Evolutionary conservation across 35 echinoderm and acorn worm genomes (phyloP), one percentile per base, ranked within the genome.

Genomic region (Holothuria glaberrima): DNA sequence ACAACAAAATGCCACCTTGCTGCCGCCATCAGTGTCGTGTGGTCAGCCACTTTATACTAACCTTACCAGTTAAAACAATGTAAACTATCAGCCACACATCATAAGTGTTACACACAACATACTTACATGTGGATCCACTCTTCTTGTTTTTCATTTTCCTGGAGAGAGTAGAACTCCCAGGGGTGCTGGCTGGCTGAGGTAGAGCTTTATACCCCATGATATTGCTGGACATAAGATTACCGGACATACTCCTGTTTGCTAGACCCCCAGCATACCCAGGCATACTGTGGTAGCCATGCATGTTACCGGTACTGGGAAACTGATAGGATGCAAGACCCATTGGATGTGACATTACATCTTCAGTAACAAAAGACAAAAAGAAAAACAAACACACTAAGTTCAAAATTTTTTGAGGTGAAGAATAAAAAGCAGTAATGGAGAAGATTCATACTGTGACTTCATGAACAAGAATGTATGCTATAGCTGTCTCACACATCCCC

Each of bases 61-160:
- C n/a, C n/a, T n/a, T n/a, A n/a, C n/a, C n/a, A n/a, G n/a, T n/a
- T n/a, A n/a, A n/a, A n/a, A n/a, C n/a, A n/a, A n/a, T n/a, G n/a
- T 54, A 54, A 0, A 54, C 0, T 14, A 54, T 54, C 50, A 54
- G 10, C 13, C 5, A 54, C 13, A 54, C 50, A 5, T 14, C 50
- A 54, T 54, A 6, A 12, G 7, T 69, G 66, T 48, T 6, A 81
- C 25, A 4, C 14, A 61, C 31, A 21, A 61, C 2, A 7, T 41
- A 87, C 85, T 87, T 50, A 87, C 85, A 70, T 33, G 34, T 33
- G 45, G 85, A 87, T 26, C 85, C 85, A 48, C 54, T 87, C 44
- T 71, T 87, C 85, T 87, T 84, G 56, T 84, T 38, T 28, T 87
- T 87, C 62, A 70, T 70, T 35, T 87, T 87, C 45, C 85, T 87